Evolutionary conservation across 2,888 invertebrate species (phyloP), one percentile per base, ranked within the genome.

Genomic region (Stomorhina lunata): DNA sequence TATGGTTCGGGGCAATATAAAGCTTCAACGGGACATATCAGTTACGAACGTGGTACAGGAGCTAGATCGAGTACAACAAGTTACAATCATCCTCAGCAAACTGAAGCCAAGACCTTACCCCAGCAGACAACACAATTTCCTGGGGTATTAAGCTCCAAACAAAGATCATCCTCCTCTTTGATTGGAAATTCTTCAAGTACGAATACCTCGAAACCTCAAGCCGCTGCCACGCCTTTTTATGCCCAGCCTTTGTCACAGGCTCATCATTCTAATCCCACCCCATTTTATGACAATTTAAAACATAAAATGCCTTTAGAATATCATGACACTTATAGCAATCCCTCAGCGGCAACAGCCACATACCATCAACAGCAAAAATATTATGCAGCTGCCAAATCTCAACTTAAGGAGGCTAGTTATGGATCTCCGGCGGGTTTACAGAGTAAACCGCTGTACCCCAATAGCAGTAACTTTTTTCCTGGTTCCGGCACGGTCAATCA

Each of bases 211-310:
- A 88, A 89, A 57, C 89, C 89, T 0, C 90, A 89, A 57, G 89
- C 89, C 5, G 81, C 89, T 45, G 90, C 89, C 65, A 89, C 89
- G 32, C 87, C 89, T 10, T 89, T 89, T 40, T 89, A 89, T 80
- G 88, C 89, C 12, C 68, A 85, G 73, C 71, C 84, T 15, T 55
- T 80, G 76, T 2, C 69, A 0, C 77, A 77, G 17, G 12, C 43
- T 9, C 55, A n/a, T n/a, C n/a, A 71, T 45, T 27, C 45, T 4
- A 69, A 69, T 27, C 65, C 77, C 7, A 20, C 69, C 6, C 27
- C 81, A 4, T 87, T 85, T 63, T 86, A 86, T 63, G 88, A 88
- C 53, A 84, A 86, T 20, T 87, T 86, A 25, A 89, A 89, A 68
- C 87, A 87, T 61, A 88, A 87, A 81, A 83, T 87, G 71, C 80